Evolutionary conservation across 2,113 vertebrate genomes (phyloP).

Genomic region (Gobio gobio): DNA sequence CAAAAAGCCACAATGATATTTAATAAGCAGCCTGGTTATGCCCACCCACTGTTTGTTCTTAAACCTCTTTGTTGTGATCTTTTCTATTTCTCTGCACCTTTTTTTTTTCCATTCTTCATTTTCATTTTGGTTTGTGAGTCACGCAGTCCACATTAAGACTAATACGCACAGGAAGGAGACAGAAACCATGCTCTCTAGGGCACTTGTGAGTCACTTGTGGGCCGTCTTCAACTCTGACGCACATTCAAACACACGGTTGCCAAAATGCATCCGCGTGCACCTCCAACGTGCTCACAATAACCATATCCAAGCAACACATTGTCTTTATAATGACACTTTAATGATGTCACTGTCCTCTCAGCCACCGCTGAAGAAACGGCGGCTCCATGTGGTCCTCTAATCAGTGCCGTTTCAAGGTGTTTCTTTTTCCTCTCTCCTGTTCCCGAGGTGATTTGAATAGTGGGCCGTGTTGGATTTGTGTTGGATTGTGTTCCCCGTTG

Average conservation of each 20-base stretch:
- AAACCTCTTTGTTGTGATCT: not conserved
- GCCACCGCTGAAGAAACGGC: constrained; percentile 1
- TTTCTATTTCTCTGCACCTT: not conserved
- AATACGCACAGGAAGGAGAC: not conserved
- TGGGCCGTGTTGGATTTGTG: constrained; percentile 56
- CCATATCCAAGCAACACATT: constrained; percentile 19
- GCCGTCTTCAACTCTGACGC: constrained; percentile 16
- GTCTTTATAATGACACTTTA: constrained; percentile 35
- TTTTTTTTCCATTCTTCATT: not conserved
- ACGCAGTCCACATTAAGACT: not conserved
- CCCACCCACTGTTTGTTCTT: not conserved
- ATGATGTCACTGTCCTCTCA: constrained; percentile 18
- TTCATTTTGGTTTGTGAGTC: constrained; percentile 15
- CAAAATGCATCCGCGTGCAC: not conserved
- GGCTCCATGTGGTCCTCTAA: constrained; percentile 18
- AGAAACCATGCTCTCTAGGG: not conserved
- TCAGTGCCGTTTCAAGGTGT: constrained; percentile 28
- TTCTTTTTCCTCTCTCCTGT: constrained; percentile 58
- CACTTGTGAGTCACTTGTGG: constrained; percentile 35
- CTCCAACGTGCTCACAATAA: constrained; percentile 8
- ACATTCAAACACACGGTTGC: constrained; percentile 24
- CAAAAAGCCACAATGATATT: not conserved
- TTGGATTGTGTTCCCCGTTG: constrained; percentile 46
- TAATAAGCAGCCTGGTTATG: not conserved
- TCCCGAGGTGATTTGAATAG: constrained; percentile 65